phyloP scores from a whole-genome alignment of 2,888 invertebrate genomes.

The Melolontha melolontha region DNA sequence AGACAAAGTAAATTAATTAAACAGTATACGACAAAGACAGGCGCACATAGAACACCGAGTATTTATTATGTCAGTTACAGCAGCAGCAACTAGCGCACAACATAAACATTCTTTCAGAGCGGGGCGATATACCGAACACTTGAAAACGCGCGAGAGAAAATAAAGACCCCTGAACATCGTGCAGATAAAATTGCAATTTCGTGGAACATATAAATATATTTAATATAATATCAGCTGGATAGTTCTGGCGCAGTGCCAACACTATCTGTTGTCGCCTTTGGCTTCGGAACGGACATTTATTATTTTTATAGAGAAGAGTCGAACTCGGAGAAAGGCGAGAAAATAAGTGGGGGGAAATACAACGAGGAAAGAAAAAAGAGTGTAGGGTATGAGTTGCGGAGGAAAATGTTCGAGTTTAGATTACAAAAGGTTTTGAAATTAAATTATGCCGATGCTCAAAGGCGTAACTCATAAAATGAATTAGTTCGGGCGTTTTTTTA shows the following conservation, averaged over 20 bases:
- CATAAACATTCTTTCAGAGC: slow-evolving; percentile 29
- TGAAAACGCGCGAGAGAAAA: slow-evolving; percentile 9
- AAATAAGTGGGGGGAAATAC: background rate
- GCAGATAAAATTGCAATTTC: slow-evolving; percentile 39
- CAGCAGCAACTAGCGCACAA: slow-evolving; percentile 13
- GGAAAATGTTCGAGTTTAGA: slow-evolving; percentile 30
- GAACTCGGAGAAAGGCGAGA: slow-evolving; percentile 1
- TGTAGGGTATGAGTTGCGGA: background rate
- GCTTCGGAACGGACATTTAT: slow-evolving; percentile 40
- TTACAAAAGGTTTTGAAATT: slow-evolving; percentile 40
- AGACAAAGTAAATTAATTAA: slow-evolving; percentile 32
- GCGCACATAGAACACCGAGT: slow-evolving; percentile 3
- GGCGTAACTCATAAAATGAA: slow-evolving; percentile 23
- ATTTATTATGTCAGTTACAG: slow-evolving; percentile 36
- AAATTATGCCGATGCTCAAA: slow-evolving; percentile 39
- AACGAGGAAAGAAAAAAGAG: background rate
- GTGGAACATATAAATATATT: slow-evolving; percentile 45
- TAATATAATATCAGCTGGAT: slow-evolving; percentile 43
- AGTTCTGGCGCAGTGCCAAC: slow-evolving; percentile 38
- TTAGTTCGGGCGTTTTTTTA: slow-evolving; percentile 20
- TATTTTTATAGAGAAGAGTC: slow-evolving; percentile 37
- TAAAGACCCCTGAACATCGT: background rate
- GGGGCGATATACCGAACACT: background rate
- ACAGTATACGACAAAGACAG: slow-evolving; percentile 26
- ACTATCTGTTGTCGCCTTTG: slow-evolving; percentile 44